Evolutionary conservation across 2,797 vertebrate genomes (phyloP).

Genomic region (Falco peregrinus): DNA sequence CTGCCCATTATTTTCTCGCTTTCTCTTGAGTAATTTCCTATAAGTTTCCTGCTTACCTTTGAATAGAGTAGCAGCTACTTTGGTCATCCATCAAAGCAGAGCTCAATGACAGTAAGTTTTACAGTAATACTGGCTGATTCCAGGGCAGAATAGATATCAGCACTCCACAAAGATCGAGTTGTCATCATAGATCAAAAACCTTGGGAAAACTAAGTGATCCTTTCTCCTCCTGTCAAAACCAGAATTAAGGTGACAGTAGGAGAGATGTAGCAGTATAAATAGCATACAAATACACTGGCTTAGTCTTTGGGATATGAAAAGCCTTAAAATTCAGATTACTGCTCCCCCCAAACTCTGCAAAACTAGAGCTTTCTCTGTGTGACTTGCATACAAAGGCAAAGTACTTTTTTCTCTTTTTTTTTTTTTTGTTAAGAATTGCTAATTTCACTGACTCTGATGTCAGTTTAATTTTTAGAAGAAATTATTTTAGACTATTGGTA

Average conservation of each 20-base stretch:
- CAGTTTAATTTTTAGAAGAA: background rate
- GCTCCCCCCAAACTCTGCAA: background rate
- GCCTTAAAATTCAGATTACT: background rate
- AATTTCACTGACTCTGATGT: background rate
- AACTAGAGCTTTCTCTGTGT: background rate
- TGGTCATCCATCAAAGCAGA: slow-evolving; percentile 46
- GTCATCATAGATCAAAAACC: slow-evolving; percentile 28
- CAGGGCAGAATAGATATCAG: background rate
- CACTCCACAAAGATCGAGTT: slow-evolving; percentile 1
- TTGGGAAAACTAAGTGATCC: background rate
- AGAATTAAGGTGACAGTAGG: background rate
- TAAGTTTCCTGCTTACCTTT: slow-evolving; percentile 20
- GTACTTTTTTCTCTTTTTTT: background rate
- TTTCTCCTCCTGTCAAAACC: background rate
- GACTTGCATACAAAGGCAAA: background rate
- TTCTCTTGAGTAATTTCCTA: slow-evolving; percentile 10
- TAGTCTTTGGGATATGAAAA: background rate
- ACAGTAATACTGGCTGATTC: slow-evolving; percentile 23
- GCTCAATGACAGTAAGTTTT: slow-evolving; percentile 15
- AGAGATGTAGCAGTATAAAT: background rate
- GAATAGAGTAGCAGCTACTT: background rate
- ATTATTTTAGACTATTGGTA: background rate
- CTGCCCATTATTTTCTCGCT: background rate
- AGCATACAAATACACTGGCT: background rate
- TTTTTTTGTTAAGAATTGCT: too few relatives aligned